phyloP scores from a whole-genome alignment of 2,888 invertebrate species.

The Dynastes grantii region DNA sequence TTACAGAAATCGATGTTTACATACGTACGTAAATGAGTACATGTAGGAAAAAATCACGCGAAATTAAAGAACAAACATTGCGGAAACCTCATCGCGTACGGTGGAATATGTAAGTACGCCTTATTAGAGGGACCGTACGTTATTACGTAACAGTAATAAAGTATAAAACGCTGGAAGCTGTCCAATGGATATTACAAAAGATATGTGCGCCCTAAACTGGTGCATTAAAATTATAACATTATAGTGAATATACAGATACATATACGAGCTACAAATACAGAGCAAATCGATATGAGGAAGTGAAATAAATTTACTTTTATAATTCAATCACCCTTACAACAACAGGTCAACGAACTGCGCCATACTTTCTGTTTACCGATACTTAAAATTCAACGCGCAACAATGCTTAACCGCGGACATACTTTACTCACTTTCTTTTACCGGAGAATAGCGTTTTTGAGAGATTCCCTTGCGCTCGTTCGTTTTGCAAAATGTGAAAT shows the following conservation, averaged over 20 bases:
- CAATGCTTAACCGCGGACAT: conserved; percentile 24
- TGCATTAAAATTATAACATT: too few relatives aligned
- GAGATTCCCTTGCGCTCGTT: not conserved
- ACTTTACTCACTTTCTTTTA: conserved; percentile 37
- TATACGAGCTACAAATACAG: not conserved
- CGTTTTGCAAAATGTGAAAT: not conserved
- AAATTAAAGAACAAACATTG: conserved; percentile 17
- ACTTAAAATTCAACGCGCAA: conserved; percentile 33
- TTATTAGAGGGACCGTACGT: too few relatives aligned
- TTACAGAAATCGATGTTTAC: not conserved
- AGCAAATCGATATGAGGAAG: not conserved
- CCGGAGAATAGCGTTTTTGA: not conserved
- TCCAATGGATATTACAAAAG: too few relatives aligned
- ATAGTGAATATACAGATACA: too few relatives aligned
- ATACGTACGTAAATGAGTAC: conserved; percentile 14
- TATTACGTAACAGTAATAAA: too few relatives aligned
- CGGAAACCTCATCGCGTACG: not conserved
- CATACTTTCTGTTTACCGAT: conserved; percentile 36
- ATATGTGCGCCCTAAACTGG: too few relatives aligned
- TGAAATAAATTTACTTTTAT: not conserved
- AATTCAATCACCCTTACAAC: conserved; percentile 16
- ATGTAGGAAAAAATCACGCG: conserved; percentile 13
- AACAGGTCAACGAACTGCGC: conserved; percentile 18
- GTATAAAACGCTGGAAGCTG: too few relatives aligned
- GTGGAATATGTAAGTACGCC: too few relatives aligned